Base-by-base conservation (phyloP, 2,797 vertebrate species). In the Streptopelia turtur region DNA sequence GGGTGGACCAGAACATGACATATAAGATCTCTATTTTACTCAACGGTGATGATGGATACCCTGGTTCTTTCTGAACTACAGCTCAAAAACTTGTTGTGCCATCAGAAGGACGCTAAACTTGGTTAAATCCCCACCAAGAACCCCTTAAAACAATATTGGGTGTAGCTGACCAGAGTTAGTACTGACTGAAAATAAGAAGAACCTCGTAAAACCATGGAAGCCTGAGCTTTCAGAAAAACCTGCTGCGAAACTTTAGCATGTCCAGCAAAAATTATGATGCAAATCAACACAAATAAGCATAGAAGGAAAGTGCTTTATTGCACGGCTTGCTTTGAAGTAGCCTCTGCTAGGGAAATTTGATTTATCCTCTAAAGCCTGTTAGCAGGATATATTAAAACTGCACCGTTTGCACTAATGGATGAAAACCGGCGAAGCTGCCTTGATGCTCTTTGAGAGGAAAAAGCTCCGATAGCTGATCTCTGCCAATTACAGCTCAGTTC, bases 251-350 rank as follows among this genome's bases (percentile, higher is more conserved):
- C 31, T 59, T 78, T 53, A 35, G 23, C 60, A 16, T 7, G 17
- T 10, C 22, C 69, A 31, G 5, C 25, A 28, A 11, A 27, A 0
- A 1, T 13, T 17, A 8, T 0, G 15, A 43, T 28, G 49, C 23
- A 61, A 70, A 66, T 11, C 41, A 56, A 45, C 23, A 31, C 17
- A 41, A 53, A 56, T 4, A 25, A 64, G 55, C 17, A 3, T 3
- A 10, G 14, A 11, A 70, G 82, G 41, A 3, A 65, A 27, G 53
- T 0, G 41, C 65, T 33, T 2, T 1, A 4, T 6, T 13, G 22
- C 24, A 28, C 9, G 6, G 65, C 39, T 60, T 55, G 56, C 72
- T 64, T 77, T 20, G 43, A 68, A 57, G 49, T 2, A 17, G 60
- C 37, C 49, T 56, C 41, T 72, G 30, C 66, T 41, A 15, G 15